phyloP scores from a whole-genome alignment of 1,140 invertebrate species.

The Trichonephila clavata region DNA sequence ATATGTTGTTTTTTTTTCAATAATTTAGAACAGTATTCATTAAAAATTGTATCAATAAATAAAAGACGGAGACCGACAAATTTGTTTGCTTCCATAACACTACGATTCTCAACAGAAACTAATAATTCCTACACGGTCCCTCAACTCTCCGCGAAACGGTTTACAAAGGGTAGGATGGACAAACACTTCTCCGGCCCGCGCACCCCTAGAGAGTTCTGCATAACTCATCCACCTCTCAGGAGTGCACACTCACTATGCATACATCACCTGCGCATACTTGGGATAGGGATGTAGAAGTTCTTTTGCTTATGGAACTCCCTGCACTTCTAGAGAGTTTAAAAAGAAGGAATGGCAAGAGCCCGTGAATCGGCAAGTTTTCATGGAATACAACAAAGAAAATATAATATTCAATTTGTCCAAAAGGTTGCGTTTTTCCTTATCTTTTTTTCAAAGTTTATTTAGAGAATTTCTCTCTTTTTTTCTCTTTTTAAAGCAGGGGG shows the following conservation, averaged over 20 bases:
- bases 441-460: neutral
- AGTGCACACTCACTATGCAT: slow-evolving; percentile 33
- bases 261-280: slow-evolving; percentile 58
- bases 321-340: neutral
- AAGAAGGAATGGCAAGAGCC: neutral
- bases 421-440: neutral
- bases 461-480: neutral
- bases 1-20: too few species aligned
- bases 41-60: too few species aligned
- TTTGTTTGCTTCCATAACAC: neutral
- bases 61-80: too few species aligned
- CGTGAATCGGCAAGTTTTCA: slow-evolving; percentile 8
- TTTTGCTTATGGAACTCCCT: neutral
- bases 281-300: neutral
- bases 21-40: too few species aligned
- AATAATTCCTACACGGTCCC: slow-evolving; percentile 7
- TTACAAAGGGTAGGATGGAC: slow-evolving; percentile 12
- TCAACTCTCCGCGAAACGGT: neutral
- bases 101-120: neutral
- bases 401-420: neutral
- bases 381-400: neutral
- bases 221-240: slow-evolving; percentile 9
- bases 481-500: too few species aligned
- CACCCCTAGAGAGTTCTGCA: slow-evolving; percentile 5
- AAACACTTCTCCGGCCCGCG: slow-evolving; percentile 19